These are phyloP conservation scores for Boleophthalmus pectinirostris DNA, from an alignment of 2,113 vertebrate genomes.

Conservation along the genomic window DNA sequence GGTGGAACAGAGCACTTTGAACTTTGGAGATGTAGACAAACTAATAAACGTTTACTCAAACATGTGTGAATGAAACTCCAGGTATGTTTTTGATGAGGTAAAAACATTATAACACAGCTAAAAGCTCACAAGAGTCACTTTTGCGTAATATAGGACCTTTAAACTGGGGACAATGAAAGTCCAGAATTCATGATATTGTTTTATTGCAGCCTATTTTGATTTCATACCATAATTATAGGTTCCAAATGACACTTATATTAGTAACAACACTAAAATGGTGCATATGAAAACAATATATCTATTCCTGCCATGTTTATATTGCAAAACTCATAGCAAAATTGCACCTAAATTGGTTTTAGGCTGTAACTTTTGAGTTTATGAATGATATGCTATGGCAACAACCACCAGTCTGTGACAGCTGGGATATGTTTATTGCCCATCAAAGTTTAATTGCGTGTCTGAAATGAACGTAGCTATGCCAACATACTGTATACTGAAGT, in stretches of 20 bases:
- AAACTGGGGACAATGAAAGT: too few species aligned
- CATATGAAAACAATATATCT: constrained; percentile 57
- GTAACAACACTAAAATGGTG: constrained; percentile 4
- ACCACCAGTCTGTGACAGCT: constrained; percentile 33
- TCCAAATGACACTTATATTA: constrained; percentile 18
- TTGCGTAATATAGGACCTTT: too few species aligned
- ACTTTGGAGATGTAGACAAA: too few species aligned
- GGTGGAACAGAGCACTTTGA: too few species aligned
- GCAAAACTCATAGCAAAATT: constrained; percentile 12
- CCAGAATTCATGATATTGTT: background rate
- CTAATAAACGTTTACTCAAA: too few species aligned
- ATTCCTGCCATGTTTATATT: background rate
- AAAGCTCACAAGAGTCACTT: too few species aligned
- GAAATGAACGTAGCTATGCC: constrained; percentile 10
- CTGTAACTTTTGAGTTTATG: constrained; percentile 26
- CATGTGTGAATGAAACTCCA: too few species aligned
- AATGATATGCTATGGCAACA: constrained; percentile 41
- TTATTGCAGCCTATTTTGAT: background rate
- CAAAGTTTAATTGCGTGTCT: constrained; percentile 36
- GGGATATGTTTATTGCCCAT: constrained; percentile 44
- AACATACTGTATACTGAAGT: background rate
- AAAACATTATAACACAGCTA: too few species aligned
- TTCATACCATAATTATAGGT: background rate
- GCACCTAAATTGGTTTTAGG: constrained; percentile 29
- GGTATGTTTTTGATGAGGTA: too few species aligned